Evolutionary conservation across 2,113 vertebrate species (phyloP).

Genomic region (Chamaetylas fuelleborni): DNA sequence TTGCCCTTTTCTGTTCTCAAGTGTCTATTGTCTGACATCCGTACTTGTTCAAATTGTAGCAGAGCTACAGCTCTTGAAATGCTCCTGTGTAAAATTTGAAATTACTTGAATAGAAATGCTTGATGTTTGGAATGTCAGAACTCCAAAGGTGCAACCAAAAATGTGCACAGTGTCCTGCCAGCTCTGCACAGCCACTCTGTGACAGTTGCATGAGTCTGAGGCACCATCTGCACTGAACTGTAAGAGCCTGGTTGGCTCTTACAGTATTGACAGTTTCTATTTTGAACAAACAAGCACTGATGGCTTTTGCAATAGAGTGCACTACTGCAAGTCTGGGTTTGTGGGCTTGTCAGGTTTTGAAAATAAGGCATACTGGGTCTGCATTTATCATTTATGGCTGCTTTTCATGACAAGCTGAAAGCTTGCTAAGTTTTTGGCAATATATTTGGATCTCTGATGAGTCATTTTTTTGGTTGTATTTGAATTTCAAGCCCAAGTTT

Average conservation of each 20-base stretch:
- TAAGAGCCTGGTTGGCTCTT: neutral
- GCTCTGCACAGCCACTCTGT: neutral
- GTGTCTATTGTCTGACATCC: neutral
- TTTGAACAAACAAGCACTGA: neutral
- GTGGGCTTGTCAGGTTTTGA: neutral
- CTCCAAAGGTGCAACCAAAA: neutral
- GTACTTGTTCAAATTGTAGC: neutral
- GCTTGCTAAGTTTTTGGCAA: neutral
- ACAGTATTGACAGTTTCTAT: neutral
- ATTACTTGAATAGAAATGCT: neutral
- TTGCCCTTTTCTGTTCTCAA: neutral
- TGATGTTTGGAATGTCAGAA: neutral
- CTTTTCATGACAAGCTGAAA: neutral
- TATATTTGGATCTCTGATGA: neutral
- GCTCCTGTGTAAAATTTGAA: neutral
- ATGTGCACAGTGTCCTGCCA: neutral
- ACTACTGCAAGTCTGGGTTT: neutral
- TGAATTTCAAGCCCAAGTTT: neutral
- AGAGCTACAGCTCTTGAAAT: neutral
- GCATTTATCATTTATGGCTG: neutral
- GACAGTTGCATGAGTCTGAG: neutral
- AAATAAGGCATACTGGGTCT: neutral
- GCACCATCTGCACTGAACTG: neutral
- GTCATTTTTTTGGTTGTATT: neutral
- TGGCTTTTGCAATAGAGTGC: neutral